Percentiles rank a stretch among this genome's conserved stretches.
Conservation (phyloP, 2,113 vertebrate genomes). For the Dipodomys merriami region DNA sequence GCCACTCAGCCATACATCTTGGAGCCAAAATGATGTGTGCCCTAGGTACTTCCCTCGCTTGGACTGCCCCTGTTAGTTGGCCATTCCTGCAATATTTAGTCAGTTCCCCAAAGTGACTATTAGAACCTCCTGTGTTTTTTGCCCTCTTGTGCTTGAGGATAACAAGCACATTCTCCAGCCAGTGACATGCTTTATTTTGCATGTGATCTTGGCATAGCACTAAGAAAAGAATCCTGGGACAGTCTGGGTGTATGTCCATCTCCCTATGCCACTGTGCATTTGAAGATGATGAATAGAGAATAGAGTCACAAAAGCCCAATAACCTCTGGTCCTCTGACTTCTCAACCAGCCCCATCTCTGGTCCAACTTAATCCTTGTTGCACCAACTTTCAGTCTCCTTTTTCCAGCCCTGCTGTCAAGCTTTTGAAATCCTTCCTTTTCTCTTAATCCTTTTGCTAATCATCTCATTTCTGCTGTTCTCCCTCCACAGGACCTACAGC, state of each 20-base stretch:
- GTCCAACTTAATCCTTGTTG: not conserved
- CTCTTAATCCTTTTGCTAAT: not conserved
- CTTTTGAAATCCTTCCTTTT: not conserved
- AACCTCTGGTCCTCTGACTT: not conserved
- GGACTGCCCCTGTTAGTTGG: not conserved
- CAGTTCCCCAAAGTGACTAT: not conserved
- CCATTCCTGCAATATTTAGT: not conserved
- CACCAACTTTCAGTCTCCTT: not conserved
- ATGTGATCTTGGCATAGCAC: not conserved
- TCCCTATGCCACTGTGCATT: not conserved
- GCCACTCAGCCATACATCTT: not conserved
- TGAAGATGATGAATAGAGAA: not conserved
- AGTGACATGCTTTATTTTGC: not conserved
- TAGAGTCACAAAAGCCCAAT: not conserved
- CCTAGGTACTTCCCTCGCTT: not conserved
- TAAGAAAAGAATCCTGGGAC: not conserved
- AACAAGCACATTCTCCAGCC: not conserved
- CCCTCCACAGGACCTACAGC: slow-evolving; percentile 79
- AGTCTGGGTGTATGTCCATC: not conserved
- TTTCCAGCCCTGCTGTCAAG: not conserved
- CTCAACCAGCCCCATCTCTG: not conserved
- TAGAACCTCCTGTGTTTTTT: not conserved
- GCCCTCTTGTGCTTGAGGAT: not conserved
- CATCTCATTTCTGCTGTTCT: not conserved
- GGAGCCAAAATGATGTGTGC: not conserved